Conservation (phyloP, 2,797 vertebrate species). For the Pipistrellus pygmaeus region DNA sequence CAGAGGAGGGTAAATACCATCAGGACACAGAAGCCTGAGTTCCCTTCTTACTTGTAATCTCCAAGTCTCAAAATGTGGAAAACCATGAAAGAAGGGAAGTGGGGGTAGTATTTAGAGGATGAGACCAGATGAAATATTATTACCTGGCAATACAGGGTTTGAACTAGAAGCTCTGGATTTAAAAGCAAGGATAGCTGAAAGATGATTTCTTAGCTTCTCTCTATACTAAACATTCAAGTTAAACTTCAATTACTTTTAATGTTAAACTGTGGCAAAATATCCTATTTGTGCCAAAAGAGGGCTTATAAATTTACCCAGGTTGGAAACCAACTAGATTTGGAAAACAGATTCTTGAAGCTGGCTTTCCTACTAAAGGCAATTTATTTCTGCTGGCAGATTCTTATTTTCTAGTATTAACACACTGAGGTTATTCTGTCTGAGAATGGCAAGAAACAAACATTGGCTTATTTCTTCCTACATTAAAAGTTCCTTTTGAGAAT, state of each 20-base stretch:
- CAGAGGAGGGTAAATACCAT: not conserved
- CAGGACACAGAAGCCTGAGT: fast-evolving
- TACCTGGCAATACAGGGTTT: not conserved
- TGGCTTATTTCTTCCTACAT: not conserved
- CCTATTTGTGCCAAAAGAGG: not conserved
- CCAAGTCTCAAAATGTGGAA: not conserved
- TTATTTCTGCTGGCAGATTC: not conserved
- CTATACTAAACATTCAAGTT: not conserved
- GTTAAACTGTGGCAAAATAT: not conserved
- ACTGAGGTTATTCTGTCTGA: not conserved
- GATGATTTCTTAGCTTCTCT: not conserved
- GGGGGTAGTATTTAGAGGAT: not conserved
- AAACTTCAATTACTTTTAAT: not conserved
- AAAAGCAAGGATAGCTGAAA: not conserved
- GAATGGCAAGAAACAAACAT: not conserved
- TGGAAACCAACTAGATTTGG: not conserved
- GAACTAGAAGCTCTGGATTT: not conserved
- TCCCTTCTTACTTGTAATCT: not conserved
- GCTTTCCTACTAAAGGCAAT: not conserved
- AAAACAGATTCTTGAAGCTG: not conserved
- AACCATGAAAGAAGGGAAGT: not conserved
- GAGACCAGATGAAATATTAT: not conserved
- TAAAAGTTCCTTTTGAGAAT: not conserved
- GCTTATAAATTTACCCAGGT: not conserved
- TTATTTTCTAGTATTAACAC: not conserved